Conservation (phyloP, 2,888 invertebrate species). For the Lathronympha strigana region DNA sequence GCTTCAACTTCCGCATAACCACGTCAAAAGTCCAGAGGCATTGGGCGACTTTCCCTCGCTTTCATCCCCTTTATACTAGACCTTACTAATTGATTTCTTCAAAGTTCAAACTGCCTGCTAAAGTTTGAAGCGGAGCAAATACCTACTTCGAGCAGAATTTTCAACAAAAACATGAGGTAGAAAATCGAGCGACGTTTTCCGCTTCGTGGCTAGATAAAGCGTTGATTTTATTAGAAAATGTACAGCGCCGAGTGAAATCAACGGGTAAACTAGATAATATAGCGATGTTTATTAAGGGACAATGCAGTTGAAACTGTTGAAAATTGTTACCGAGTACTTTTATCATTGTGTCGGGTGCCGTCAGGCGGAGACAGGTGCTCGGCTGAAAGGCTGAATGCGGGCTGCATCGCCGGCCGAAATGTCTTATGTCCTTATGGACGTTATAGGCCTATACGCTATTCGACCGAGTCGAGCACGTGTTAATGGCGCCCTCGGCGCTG, state of each 20-base stretch:
- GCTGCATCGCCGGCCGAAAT: background rate
- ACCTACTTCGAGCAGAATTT: conserved; percentile 16
- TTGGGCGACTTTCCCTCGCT: conserved; percentile 6
- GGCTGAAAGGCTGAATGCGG: conserved; percentile 38
- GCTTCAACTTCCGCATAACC: conserved; percentile 19
- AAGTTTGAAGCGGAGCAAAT: conserved; percentile 22
- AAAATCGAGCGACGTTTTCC: conserved; percentile 2
- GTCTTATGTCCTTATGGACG: conserved; percentile 3
- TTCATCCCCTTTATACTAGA: conserved; percentile 15
- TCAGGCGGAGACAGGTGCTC: conserved; percentile 36
- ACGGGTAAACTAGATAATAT: conserved; percentile 12
- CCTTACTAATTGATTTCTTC: conserved; percentile 33
- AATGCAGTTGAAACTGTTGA: conserved; percentile 35
- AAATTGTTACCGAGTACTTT: conserved; percentile 36
- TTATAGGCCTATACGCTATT: background rate
- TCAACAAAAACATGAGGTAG: conserved; percentile 17
- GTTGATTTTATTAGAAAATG: conserved; percentile 15
- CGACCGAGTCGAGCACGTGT: conserved; percentile 25
- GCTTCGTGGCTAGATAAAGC: conserved; percentile 7
- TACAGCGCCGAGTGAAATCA: background rate
- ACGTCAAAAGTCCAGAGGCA: conserved; percentile 22
- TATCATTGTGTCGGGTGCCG: conserved; percentile 24
- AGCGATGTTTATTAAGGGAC: conserved; percentile 32
- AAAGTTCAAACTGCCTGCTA: conserved; percentile 21
- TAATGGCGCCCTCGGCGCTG: conserved; percentile 33